Conservation (phyloP, 2,113 vertebrate species). For the Nannospalax galili region DNA sequence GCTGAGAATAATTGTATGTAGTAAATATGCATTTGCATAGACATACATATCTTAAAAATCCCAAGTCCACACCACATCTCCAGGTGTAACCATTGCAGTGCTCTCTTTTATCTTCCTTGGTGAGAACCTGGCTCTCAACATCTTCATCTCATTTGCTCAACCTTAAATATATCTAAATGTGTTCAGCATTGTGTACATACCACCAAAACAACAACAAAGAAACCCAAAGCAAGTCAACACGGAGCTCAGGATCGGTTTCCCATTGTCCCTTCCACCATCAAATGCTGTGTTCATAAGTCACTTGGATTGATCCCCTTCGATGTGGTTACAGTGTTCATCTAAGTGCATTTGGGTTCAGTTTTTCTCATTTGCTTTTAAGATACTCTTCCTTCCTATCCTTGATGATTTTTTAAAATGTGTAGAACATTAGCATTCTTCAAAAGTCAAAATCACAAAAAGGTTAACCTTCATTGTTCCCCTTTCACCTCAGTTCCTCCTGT, state of each 20-base stretch:
- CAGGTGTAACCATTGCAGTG: not conserved
- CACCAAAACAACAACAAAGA: not conserved
- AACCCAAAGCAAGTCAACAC: not conserved
- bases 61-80: not conserved
- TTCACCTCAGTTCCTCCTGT: not conserved
- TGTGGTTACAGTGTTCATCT: not conserved
- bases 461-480: not conserved
- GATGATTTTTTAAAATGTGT: too few relatives aligned
- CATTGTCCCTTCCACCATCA: not conserved
- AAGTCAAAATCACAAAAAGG: slow-evolving; percentile 11
- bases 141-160: not conserved
- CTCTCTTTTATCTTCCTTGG: not conserved
- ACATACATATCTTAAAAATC: slow-evolving; percentile 7
- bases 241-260: not conserved
- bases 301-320: not conserved
- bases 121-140: not conserved
- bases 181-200: not conserved
- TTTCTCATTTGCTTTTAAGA: slow-evolving; percentile 3
- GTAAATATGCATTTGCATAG: too few relatives aligned
- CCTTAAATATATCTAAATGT: not conserved
- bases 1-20: not conserved
- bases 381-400: not conserved
- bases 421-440: not conserved
- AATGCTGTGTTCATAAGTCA: not conserved
- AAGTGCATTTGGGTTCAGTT: not conserved